Base-by-base conservation (phyloP, 37 sponge, comb jelly and placozoan genomes). In the Haliclona indistincta region DNA sequence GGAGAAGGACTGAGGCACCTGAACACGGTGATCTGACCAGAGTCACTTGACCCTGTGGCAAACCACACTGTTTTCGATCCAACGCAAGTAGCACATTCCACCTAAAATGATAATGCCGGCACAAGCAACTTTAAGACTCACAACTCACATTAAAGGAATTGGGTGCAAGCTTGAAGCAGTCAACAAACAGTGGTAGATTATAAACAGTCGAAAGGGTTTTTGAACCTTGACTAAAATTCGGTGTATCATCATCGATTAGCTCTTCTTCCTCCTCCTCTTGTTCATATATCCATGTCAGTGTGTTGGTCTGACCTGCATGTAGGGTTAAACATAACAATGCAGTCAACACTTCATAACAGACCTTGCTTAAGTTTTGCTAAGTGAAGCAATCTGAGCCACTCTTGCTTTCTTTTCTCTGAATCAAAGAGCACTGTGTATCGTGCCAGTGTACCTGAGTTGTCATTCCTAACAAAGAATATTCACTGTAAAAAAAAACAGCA, bases 61-160 rank as follows among this genome's bases (percentile, higher is more conserved):
- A 90, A 40, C 91, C 91, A 90, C n/a, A 81, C 86, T 0, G 20
- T 62, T 72, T 84, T 84, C 43, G 4, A 26, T 0, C 82, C 85
- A 4, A 80, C 80, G 41, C 66, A 73, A 41, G 85, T 70, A 34
- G 78, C 91, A 84, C 91, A 90, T 37, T 81, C 75, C 32, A 79
- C 66, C 91, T 90, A 66, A 36, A n/a, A 13, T 13, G 44, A 47
- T n/a, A 10, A 61, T 61, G 19, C 8, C 32, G 8, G 63, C 8
- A 28, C 32, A 28, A n/a, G 32, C 63, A 25, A 61, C 8, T 11
- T 29, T n/a, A 11, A 29, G 28, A 61, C 19, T 29, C 17, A 10
- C 10, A n/a, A 28, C 63, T 20, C 17, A 20, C 32, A 28, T n/a
- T n/a, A 28, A 10, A n/a, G 32, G 63, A 35, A 33, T 30, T 36